phyloP scores from a whole-genome alignment of 2,888 invertebrate species.

The Acleris laterana region DNA sequence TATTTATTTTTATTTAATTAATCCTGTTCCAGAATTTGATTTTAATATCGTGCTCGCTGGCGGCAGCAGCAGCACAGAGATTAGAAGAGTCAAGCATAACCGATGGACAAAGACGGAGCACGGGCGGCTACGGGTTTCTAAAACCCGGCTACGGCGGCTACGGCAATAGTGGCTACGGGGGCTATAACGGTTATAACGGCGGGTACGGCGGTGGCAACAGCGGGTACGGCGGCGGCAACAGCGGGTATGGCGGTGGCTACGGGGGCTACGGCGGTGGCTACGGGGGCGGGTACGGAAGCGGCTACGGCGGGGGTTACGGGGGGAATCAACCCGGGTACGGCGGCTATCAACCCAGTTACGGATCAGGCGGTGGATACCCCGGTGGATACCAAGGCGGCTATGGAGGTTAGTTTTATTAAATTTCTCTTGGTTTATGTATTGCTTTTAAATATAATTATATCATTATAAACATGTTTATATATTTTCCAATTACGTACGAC shows the following conservation, averaged over 20 bases:
- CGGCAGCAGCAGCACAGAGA: slow-evolving; percentile 58
- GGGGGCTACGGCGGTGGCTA: slow-evolving; percentile 33
- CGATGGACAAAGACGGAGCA: slow-evolving; percentile 55
- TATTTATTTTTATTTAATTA: too few species aligned
- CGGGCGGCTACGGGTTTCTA: slow-evolving; percentile 68
- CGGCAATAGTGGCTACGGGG: slow-evolving; percentile 43
- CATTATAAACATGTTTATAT: too few species aligned
- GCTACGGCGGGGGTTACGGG: slow-evolving; percentile 31
- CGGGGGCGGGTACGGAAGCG: slow-evolving; percentile 44
- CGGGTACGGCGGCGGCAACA: slow-evolving; percentile 43
- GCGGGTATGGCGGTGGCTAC: slow-evolving; percentile 43
- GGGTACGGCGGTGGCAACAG: slow-evolving; percentile 43
- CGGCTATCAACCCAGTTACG: slow-evolving; percentile 42
- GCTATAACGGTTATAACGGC: slow-evolving; percentile 42
- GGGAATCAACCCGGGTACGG: slow-evolving; percentile 48
- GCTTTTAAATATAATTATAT: too few species aligned
- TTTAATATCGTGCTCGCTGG: slow-evolving; percentile 60
- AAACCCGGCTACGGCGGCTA: slow-evolving; percentile 56
- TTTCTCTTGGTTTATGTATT: neutral
- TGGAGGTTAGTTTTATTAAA: slow-evolving; percentile 26
- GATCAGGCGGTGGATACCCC: slow-evolving; percentile 38
- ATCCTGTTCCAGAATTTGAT: slow-evolving; percentile 58
- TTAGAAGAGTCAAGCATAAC: slow-evolving; percentile 54
- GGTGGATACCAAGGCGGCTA: slow-evolving; percentile 41
- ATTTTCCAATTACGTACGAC: too few species aligned